Evolutionary conservation across 2,888 invertebrate species (phyloP), one percentile per base, ranked within the genome.

Genomic region (Drosophila subsilvestris): DNA sequence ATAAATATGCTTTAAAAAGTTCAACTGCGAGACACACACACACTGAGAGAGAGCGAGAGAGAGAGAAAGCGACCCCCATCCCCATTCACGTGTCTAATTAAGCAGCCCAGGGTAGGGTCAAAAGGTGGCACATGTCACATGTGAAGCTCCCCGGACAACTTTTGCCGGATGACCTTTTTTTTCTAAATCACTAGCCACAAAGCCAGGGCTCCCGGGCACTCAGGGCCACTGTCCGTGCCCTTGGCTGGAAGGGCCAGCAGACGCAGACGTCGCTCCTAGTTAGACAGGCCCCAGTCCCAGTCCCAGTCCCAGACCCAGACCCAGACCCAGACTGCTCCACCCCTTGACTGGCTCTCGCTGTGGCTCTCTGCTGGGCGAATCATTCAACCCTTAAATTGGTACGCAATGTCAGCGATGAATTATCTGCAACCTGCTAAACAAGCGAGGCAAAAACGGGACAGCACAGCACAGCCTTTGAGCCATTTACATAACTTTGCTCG

Each of bases 311-410:
- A 37, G 37, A 12, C 47, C 27, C 3, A 18, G 27, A 66, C 53
- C 45, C 53, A 44, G 44, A 0, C 22, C 10, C 50, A n/a, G 53
- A 29, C 37, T 37, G 37, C 37, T 14, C 70, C 56, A 62, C 71
- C 63, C 63, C 50, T 53, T 57, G 44, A 51, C 54, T 45, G 53
- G 54, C 61, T 18, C 37, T 27, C 50, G 54, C 51, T n/a, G 18
- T 37, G 29, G 68, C 43, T 65, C 60, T 54, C 53, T 71, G 54
- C 69, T 73, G 75, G 55, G 76, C 62, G 67, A 86, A 89, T 86
- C 88, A 89, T 86, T 86, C 88, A 86, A 86, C 86, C 86, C 86
- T 86, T 86, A 86, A 86, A 89, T 89, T 86, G 88, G 86, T 88
- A 78, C 79, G 88, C 89, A 86, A 87, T 86, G 83, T 89, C 88